Evolutionary conservation across 2,888 invertebrate genomes (phyloP), one percentile per base, ranked within the genome.

Genomic region (Tanaodytes sp.): DNA sequence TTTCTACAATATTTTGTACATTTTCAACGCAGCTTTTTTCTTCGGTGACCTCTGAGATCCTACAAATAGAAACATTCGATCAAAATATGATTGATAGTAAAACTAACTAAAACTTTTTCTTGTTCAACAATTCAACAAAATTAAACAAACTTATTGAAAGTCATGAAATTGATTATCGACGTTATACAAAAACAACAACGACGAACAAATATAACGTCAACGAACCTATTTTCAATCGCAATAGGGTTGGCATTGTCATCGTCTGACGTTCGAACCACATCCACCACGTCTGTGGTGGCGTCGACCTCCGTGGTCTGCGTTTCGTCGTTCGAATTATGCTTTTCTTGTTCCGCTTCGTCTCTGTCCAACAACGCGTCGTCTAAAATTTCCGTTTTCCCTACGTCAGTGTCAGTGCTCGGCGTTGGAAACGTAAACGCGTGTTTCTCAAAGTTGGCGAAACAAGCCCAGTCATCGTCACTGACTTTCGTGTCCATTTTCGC

Each of bases 241-340:
- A 73, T 77, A 31, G 77, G 72, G 74, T 79, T 80, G 39, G 78
- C 79, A 58, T 78, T 82, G 37, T 72, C 78, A 45, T 72, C 78
- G 37, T 80, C 79, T 4, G 77, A 67, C 40, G 73, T 70, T 63
- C 73, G 70, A 45, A 69, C 70, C 42, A 75, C 42, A 59, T 73
- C 72, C 30, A 72, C 45, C 57, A 27, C 59, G 27, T 27, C 30
- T 27, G 30, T 48, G 6, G 31, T 16, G 19, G 14, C 33, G n/a
- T n/a, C 61, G 27, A 19, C 33, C 23, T 37, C 46, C 8, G 36
- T 18, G 15, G 15, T 27, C 30, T 36, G 57, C 6, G 40, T 19
- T 9, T 57, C 57, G 27, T 43, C 57, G 15, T 45, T 62, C 12
- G 37, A 14, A 30, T 42, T 55, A 9, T 19, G 18, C n/a, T 45